Evolutionary conservation across 1,140 invertebrate genomes (phyloP).

Genomic region (Diorhabda elongata): DNA sequence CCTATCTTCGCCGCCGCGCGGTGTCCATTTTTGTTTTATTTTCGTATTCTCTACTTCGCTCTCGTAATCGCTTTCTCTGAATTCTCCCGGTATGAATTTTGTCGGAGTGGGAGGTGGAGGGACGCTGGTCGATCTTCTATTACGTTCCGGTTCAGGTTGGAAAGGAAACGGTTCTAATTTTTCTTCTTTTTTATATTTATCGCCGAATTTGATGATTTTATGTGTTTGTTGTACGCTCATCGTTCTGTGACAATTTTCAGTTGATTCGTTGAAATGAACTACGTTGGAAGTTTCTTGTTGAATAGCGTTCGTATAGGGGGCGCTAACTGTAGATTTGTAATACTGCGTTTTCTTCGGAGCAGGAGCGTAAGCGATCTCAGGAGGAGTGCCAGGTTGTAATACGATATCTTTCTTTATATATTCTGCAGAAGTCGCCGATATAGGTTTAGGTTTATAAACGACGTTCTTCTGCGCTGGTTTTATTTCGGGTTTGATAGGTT

Average conservation of each 20-base stretch:
- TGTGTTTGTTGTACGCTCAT: conserved; percentile 66
- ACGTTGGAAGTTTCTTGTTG: conserved; percentile 64
- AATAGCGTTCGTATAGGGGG: conserved; percentile 56
- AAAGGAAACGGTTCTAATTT: conserved; percentile 51
- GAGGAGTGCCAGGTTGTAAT: conserved; percentile 57
- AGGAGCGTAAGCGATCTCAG: conserved; percentile 56
- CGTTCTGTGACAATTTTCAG: conserved; percentile 59
- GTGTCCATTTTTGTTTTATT: conserved; percentile 60
- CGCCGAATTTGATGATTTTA: conserved; percentile 62
- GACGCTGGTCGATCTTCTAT: conserved; percentile 39
- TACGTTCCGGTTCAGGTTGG: conserved; percentile 45
- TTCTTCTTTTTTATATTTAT: conserved; percentile 44
- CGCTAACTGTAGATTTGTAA: conserved; percentile 53
- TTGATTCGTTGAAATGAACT: conserved; percentile 65
- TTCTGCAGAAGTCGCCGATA: conserved; percentile 42
- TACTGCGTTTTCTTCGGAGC: conserved; percentile 48
- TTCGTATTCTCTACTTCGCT: conserved; percentile 60
- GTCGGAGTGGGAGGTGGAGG: conserved; percentile 56
- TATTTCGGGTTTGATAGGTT: conserved; percentile 49
- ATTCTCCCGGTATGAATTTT: conserved; percentile 65
- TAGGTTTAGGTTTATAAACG: conserved; percentile 51
- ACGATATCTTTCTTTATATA: conserved; percentile 42
- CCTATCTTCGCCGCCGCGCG: conserved; percentile 56
- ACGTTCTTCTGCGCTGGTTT: conserved; percentile 45
- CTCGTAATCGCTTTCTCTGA: conserved; percentile 67